A percentile compares a stretch with the other conserved stretches of the same genome.
These are phyloP conservation scores for Geothlypis trichas DNA, from an alignment of 2,113 vertebrate genomes.

Conservation along the genomic window DNA sequence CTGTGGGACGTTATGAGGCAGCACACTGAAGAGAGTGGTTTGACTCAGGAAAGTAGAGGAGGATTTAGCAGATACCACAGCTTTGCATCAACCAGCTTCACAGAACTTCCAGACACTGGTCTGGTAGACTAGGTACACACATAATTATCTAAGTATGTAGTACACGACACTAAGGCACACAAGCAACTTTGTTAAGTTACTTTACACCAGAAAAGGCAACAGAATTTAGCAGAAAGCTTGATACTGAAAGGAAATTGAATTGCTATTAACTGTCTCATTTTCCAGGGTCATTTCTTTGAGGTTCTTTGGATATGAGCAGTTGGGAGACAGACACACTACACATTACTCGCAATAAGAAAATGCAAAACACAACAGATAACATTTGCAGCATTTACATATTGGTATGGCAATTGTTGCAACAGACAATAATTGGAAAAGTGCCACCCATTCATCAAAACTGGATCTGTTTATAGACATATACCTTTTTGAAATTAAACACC, in stretches of 20 bases:
- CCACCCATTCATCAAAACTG: neutral
- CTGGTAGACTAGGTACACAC: neutral
- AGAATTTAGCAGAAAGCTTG: neutral
- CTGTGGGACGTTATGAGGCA: neutral
- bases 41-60: neutral
- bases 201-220: neutral
- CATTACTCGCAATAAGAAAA: neutral
- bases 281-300: neutral
- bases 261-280: neutral
- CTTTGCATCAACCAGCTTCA: neutral
- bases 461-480: neutral
- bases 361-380: neutral
- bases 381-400: neutral
- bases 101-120: neutral
- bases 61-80: neutral
- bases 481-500: neutral
- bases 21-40: neutral
- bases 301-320: neutral
- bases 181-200: neutral
- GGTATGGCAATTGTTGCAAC: neutral
- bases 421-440: neutral
- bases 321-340: neutral
- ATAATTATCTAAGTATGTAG: rapidly evolving
- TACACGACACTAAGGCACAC: neutral
- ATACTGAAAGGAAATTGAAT: neutral